Evolutionary conservation across 1,140 invertebrate genomes (phyloP).

Genomic region (Lanistes nyassanus): DNA sequence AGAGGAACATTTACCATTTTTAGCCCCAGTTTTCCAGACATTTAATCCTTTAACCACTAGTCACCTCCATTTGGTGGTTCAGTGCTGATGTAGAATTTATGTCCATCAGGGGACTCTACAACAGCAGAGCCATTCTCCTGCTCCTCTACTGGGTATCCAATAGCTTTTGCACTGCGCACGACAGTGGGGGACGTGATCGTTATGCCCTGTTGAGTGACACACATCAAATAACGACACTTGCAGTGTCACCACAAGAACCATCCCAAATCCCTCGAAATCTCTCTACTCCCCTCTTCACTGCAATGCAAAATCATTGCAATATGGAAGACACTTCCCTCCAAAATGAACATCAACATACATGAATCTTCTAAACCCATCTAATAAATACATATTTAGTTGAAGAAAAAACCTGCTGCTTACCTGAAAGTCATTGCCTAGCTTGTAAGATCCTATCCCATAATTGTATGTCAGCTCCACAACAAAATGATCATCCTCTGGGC

Average conservation of each 20-base stretch:
- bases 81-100: slow-evolving; percentile 84
- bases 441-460: slow-evolving; percentile 89
- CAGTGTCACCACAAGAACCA: no score
- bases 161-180: slow-evolving; percentile 77
- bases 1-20: no score
- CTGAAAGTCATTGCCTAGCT: slow-evolving; percentile 88
- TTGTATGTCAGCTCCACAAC: slow-evolving; percentile 98
- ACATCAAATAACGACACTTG: not conserved
- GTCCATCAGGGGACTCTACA: slow-evolving; percentile 88
- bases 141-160: slow-evolving; percentile 75
- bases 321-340: no score
- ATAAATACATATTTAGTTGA: no score
- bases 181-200: slow-evolving; percentile 83
- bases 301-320: no score
- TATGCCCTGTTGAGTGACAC: slow-evolving; percentile 72
- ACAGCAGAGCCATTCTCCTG: slow-evolving; percentile 72
- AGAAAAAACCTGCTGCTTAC: slow-evolving; percentile 66
- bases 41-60: not conserved
- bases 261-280: no score
- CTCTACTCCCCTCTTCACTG: no score
- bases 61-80: slow-evolving; percentile 70
- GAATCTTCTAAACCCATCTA: no score
- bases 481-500: slow-evolving; percentile 93
- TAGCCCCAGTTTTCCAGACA: no score
- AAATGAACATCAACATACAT: no score